Evolutionary conservation across 1,140 invertebrate genomes (phyloP), one percentile per base, ranked within the genome.

Genomic region (Philaenus spumarius): DNA sequence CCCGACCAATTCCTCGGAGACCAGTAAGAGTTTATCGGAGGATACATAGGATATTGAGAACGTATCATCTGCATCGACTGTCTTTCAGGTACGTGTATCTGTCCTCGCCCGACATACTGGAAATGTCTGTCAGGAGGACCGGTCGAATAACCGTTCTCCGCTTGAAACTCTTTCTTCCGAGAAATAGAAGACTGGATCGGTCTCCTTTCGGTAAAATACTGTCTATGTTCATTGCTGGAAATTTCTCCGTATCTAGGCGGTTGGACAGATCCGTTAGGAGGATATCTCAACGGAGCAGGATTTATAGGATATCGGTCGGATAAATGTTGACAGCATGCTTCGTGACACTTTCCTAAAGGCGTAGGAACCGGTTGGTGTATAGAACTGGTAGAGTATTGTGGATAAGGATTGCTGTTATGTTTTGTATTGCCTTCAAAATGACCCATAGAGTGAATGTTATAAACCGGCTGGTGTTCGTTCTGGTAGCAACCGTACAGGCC

Each of bases 291-390:
- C 2, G 50, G 50, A 12, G 50, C 50, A 2, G 50, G 50, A 35
- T 53, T 53, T 17, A 53, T 12, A 20, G 50, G 50, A 39, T 53
- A 53, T 15, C 47, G 20, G 6, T 50, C 47, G n/a, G 23, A 26
- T 23, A 50, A 50, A 17, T 53, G 50, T 37, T 53, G 50, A 19
- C 50, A 53, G 30, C 50, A 53, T 22, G 50, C 50, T 39, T 53
- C 50, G 2, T 39, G 30, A 39, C 50, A 53, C 24, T 53, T 53
- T 9, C 35, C 50, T 20, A 53, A 12, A 14, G 50, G 50, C 7
- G 30, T 37, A 19, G 50, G 50, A 7, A 53, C 50, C 14, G 50
- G 50, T 34, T 53, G 50, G 14, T 53, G 50, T 3, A 47, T 2
- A 14, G 45, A 47, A 23, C 45, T 22, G 4, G 45, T 9, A 15